Conservation (phyloP, 2,888 invertebrate genomes). For the Andrena chrysosceles region DNA sequence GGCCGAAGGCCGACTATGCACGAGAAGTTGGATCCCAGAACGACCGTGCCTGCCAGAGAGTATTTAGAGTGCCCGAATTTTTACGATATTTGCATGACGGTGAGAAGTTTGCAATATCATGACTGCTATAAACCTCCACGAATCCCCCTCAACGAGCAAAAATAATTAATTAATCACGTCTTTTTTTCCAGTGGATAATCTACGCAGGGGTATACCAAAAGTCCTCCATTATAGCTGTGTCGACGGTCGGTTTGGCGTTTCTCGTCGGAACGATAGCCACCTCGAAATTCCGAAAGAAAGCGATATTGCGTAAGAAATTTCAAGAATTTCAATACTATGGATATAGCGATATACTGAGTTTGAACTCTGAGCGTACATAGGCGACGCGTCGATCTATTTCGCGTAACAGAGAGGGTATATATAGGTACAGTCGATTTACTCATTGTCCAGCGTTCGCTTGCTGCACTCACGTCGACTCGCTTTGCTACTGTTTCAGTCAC, state of each 20-base stretch:
- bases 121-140: no score
- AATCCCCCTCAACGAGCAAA: no score
- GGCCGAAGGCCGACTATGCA: conserved; percentile 84
- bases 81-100: conserved; percentile 54
- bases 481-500: conserved; percentile 69
- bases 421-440: no score
- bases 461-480: neutral
- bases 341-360: no score
- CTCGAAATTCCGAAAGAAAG: conserved; percentile 71
- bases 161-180: neutral
- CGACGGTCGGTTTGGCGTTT: conserved; percentile 79
- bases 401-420: no score
- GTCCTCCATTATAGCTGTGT: conserved; percentile 80
- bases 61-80: conserved; percentile 52
- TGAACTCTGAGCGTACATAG: no score
- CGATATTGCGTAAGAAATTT: conserved; percentile 74
- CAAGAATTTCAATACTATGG: no score
- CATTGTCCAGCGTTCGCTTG: neutral
- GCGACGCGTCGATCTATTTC: no score
- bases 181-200: conserved; percentile 75
- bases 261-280: conserved; percentile 70
- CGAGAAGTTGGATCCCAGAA: conserved; percentile 80
- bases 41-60: conserved; percentile 37
- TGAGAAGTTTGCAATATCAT: conserved; percentile 8
- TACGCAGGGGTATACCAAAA: conserved; percentile 78